Percentiles rank a stretch among this genome's conserved stretches.
Evolutionary conservation across 1,140 invertebrate species (phyloP).

Genomic region (Ganaspis sp.): DNA sequence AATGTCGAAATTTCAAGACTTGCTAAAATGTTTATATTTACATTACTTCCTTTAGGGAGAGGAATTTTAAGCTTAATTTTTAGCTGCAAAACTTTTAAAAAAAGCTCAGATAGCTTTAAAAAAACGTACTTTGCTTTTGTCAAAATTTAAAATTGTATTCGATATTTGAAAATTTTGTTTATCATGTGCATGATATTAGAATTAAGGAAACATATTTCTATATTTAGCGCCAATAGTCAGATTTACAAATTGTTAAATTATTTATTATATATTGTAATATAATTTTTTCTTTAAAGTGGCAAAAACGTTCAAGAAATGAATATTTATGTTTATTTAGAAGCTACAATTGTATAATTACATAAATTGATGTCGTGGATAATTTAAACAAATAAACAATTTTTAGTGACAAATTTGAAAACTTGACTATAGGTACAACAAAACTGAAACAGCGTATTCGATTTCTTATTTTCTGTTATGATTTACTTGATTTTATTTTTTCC

Average conservation of each 20-base stretch:
- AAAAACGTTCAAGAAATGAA: too few species aligned
- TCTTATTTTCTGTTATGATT: constrained; percentile 19
- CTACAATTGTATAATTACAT: too few species aligned
- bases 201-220: not conserved
- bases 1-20: too few species aligned
- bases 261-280: not conserved
- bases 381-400: too few species aligned
- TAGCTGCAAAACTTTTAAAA: too few species aligned
- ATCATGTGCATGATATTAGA: not conserved
- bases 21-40: too few species aligned
- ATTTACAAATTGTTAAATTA: constrained; percentile 1
- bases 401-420: not conserved
- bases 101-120: too few species aligned
- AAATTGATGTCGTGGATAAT: too few species aligned
- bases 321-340: too few species aligned
- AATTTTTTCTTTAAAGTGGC: too few species aligned
- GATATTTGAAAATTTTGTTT: not conserved
- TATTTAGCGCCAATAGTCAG: not conserved
- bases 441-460: not conserved
- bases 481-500: constrained; percentile 3
- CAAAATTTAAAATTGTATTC: constrained; percentile 1
- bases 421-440: not conserved
- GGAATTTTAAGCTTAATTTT: too few species aligned
- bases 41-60: too few species aligned
- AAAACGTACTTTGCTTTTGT: constrained; percentile 22